Conservation (phyloP, 2,113 vertebrate species). For the Myotis lucifugus region DNA sequence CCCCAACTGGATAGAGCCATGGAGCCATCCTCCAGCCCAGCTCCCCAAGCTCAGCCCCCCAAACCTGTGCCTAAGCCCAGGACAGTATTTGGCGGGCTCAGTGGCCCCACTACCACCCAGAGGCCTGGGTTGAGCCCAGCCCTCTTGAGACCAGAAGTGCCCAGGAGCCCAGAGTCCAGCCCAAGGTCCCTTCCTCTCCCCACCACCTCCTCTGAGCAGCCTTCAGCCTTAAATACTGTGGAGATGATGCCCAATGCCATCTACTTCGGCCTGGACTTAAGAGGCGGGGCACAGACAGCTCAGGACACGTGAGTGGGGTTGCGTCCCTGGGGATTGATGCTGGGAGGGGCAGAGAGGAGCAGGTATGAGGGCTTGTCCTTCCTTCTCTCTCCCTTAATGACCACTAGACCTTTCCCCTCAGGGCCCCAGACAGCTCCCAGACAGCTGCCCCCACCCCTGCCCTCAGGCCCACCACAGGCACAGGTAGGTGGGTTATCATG, state of each 20-base stretch:
- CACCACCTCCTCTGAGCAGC: conserved; percentile 73
- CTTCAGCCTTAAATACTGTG: conserved; percentile 74
- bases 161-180: conserved; percentile 19
- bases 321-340: neutral
- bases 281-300: neutral
- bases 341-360: neutral
- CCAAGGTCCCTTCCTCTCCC: conserved; percentile 42
- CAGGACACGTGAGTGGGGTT: conserved; percentile 34
- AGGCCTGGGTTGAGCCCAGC: conserved; percentile 11
- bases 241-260: conserved; percentile 94
- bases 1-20: conserved; percentile 52
- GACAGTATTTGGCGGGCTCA: conserved; percentile 90
- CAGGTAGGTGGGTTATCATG: conserved; percentile 64
- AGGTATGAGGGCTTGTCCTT: neutral
- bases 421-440: conserved; percentile 60
- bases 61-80: conserved; percentile 96
- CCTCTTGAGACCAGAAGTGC: neutral
- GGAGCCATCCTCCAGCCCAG: conserved; percentile 64
- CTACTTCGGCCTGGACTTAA: conserved; percentile 88
- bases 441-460: conserved; percentile 54
- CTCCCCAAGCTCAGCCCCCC: neutral
- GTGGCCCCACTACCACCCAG: conserved; percentile 43
- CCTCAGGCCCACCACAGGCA: conserved; percentile 67
- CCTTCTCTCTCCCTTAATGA: conserved; percentile 34
- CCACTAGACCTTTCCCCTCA: conserved; percentile 41